A percentile compares a stretch with the other conserved stretches of the same genome.
Evolutionary conservation across 1,140 invertebrate species (phyloP).

Genomic region (Augochlora pura): DNA sequence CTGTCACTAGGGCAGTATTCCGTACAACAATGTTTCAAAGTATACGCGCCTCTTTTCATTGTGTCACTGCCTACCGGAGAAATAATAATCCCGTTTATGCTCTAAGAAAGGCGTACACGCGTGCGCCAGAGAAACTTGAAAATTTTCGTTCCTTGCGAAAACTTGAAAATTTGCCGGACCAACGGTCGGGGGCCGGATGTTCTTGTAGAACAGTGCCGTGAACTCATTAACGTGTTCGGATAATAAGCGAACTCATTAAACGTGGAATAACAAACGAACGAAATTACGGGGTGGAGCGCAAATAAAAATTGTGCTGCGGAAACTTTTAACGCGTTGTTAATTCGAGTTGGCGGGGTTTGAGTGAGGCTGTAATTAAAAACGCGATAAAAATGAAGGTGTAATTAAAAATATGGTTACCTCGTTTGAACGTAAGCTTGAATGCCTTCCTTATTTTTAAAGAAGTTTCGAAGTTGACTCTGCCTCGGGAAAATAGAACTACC

Average conservation of each 20-base stretch:
- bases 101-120: no score
- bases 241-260: constrained; percentile 45
- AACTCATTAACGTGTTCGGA: constrained; percentile 32
- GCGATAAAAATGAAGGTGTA: constrained; percentile 26
- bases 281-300: not conserved
- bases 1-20: no score
- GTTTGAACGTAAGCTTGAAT: constrained; percentile 2
- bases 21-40: no score
- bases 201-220: not conserved
- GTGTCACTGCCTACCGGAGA: no score
- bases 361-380: constrained; percentile 40
- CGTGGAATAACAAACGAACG: constrained; percentile 26
- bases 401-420: constrained; percentile 20
- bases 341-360: not conserved
- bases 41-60: no score
- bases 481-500: no score
- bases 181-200: no score
- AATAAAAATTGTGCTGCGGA: not conserved
- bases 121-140: no score
- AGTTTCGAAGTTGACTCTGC: no score
- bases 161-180: no score
- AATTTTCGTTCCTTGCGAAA: no score
- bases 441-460: not conserved
- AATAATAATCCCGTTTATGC: no score
- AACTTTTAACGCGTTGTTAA: constrained; percentile 39